Conservation (phyloP, 2,797 vertebrate genomes). For the Petrocephalus schoutedeni region DNA sequence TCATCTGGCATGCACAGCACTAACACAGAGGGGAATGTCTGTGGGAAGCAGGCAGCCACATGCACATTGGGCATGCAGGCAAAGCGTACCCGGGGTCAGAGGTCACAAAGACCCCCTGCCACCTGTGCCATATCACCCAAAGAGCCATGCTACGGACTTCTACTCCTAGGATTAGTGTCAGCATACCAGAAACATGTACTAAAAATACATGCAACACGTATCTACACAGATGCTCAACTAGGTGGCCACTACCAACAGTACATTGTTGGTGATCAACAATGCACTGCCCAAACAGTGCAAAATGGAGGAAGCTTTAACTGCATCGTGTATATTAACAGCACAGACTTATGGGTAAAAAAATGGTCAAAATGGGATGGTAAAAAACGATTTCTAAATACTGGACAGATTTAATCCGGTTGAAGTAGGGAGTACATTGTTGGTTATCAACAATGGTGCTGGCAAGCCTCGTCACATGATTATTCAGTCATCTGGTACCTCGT, state of each 20-base stretch:
- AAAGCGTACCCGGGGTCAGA: neutral
- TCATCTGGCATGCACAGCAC: constrained; percentile 32
- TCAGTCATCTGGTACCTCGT: constrained; percentile 75
- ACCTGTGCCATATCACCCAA: constrained; percentile 44
- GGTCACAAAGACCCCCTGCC: neutral
- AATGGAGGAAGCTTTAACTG: constrained; percentile 54
- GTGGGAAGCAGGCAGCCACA: neutral
- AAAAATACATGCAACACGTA: constrained; percentile 62
- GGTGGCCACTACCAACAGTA: constrained; percentile 80
- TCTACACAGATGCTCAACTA: constrained; percentile 58
- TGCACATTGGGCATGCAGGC: neutral
- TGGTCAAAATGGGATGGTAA: constrained; percentile 17
- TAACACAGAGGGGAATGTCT: neutral
- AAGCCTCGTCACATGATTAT: constrained; percentile 52
- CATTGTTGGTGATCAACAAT: constrained; percentile 94
- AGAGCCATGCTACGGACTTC: constrained; percentile 28
- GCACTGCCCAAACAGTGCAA: constrained; percentile 81
- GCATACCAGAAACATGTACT: constrained; percentile 23
- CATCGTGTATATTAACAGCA: constrained; percentile 43
- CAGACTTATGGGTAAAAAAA: constrained; percentile 25
- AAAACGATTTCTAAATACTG: constrained; percentile 3
- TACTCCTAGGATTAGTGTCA: constrained; percentile 34
- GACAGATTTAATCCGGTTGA: constrained; percentile 39
- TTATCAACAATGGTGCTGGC: constrained; percentile 77
- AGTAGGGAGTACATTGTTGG: constrained; percentile 78